Evolutionary conservation across 92 coral and sea anemone genomes (phyloP).

Genomic region (Zoanthus gigantus): DNA sequence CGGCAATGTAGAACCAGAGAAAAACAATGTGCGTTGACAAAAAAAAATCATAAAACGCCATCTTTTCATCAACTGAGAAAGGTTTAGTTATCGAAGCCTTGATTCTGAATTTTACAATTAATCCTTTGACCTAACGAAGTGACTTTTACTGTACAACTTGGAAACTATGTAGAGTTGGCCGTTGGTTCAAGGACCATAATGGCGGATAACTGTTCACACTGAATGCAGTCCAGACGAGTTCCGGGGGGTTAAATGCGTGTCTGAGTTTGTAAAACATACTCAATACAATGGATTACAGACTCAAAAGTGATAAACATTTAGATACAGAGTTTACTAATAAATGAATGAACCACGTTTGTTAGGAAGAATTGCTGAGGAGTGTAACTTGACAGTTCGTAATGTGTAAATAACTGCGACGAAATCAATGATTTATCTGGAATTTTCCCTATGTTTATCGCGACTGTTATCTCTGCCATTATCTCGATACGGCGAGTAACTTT

Average conservation of each 20-base stretch:
- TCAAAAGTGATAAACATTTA: neutral
- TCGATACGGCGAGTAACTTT: conserved; percentile 10
- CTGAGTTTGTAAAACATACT: too few species aligned
- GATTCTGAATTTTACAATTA: too few species aligned
- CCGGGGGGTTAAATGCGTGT: too few species aligned
- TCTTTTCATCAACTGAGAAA: neutral
- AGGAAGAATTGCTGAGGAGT: too few species aligned
- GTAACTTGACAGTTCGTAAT: neutral
- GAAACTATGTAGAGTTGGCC: too few species aligned
- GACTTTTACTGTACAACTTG: too few species aligned
- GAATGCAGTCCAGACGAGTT: neutral
- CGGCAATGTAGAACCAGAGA: neutral
- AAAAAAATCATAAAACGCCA: neutral
- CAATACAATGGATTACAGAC: too few species aligned
- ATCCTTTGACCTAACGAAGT: too few species aligned
- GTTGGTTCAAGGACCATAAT: too few species aligned
- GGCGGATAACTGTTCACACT: too few species aligned
- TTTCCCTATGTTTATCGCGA: conserved; percentile 15
- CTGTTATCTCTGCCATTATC: conserved; percentile 24
- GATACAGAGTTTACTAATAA: neutral
- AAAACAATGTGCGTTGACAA: neutral
- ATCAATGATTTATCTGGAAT: conserved; percentile 16
- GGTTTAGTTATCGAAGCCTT: too few species aligned
- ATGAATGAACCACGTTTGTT: neutral
- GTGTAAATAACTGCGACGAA: neutral